Evolutionary conservation across 1,140 invertebrate genomes (phyloP).

Genomic region (Trinorchestia longiramus): DNA sequence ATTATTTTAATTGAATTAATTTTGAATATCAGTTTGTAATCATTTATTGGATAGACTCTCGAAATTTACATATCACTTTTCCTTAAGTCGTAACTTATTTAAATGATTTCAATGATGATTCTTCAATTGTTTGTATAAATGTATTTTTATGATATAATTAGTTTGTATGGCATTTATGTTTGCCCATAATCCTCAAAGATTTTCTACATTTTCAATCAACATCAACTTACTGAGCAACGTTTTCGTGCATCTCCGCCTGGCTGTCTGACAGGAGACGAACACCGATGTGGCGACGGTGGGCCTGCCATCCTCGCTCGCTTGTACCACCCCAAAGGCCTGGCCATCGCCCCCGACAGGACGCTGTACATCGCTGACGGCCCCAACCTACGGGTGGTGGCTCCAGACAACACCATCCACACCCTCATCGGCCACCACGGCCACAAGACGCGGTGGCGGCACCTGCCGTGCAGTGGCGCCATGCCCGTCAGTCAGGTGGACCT

Average conservation of each 20-base stretch:
- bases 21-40: no score
- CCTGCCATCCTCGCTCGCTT: conserved; percentile 89
- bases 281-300: conserved; percentile 91
- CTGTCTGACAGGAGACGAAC: conserved; percentile 78
- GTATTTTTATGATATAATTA: no score
- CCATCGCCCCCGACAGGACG: conserved; percentile 88
- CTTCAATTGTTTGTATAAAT: no score
- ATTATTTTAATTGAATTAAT: no score
- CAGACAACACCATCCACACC: conserved; percentile 92
- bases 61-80: no score
- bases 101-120: no score
- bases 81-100: no score
- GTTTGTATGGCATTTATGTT: no score
- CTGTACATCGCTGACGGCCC: conserved; percentile 96
- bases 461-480: conserved; percentile 85
- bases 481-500: conserved; percentile 84
- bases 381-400: conserved; percentile 91
- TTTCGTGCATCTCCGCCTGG: background rate
- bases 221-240: no score
- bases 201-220: background rate
- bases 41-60: no score
- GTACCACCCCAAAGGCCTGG: conserved; percentile 94
- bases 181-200: background rate
- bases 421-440: conserved; percentile 92
- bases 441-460: conserved; percentile 90